Evolutionary conservation across 2,888 invertebrate genomes (phyloP).

Genomic region (Epinotia bilunana): DNA sequence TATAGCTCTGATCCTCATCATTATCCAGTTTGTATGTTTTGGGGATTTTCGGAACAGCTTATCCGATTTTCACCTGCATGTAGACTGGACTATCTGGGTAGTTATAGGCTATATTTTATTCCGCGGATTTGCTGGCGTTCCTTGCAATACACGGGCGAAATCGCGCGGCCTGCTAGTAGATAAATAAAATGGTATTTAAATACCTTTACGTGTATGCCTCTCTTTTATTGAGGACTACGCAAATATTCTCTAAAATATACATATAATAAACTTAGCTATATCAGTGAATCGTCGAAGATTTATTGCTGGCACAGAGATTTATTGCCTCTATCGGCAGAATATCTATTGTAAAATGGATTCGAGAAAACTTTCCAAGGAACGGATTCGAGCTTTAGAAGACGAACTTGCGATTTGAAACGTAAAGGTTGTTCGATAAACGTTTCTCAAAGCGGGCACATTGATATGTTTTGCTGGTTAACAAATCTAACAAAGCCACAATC

Average conservation of each 20-base stretch:
- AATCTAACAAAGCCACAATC: neutral
- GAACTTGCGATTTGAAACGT: neutral
- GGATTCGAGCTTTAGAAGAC: constrained; percentile 6
- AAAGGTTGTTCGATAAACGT: neutral
- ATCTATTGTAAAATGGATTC: constrained; percentile 33
- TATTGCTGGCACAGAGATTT: constrained; percentile 32
- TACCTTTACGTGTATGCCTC: neutral
- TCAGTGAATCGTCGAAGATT: constrained; percentile 33
- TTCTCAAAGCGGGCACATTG: neutral
- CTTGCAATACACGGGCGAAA: no score
- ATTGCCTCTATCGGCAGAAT: constrained; percentile 25
- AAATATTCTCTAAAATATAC: neutral
- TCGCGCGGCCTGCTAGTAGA: no score
- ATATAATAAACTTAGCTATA: neutral
- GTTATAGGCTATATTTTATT: no score
- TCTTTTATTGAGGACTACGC: neutral
- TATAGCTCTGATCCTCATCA: no score
- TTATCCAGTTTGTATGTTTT: no score
- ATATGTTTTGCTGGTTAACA: neutral
- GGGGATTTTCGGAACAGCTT: no score
- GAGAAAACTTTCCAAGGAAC: constrained; percentile 24
- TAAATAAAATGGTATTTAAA: no score
- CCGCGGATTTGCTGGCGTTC: no score
- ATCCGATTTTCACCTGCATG: no score
- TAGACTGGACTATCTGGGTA: no score